Evolutionary conservation across 2,888 invertebrate species (phyloP).

Genomic region (Lithosia quadra): DNA sequence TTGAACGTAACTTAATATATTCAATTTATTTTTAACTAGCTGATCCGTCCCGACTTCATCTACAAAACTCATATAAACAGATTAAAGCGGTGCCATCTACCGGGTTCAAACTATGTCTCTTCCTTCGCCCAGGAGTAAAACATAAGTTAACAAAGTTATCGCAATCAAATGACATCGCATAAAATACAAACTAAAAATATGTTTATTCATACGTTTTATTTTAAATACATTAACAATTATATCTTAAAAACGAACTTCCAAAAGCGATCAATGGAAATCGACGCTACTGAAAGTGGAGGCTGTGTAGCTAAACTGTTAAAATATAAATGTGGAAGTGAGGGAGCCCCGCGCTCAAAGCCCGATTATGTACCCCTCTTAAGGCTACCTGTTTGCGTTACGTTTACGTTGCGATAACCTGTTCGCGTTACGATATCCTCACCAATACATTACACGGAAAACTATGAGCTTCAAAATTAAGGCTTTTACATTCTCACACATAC

Average conservation of each 20-base stretch:
- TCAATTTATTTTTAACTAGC: neutral
- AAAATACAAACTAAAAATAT: too few species aligned
- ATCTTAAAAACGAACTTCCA: neutral
- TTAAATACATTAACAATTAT: neutral
- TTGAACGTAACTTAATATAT: too few species aligned
- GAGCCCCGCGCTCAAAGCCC: slow-evolving; percentile 1
- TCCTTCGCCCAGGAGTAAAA: neutral
- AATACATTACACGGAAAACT: neutral
- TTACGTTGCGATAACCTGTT: too few species aligned
- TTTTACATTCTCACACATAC: neutral
- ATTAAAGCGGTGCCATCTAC: neutral
- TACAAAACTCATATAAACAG: neutral
- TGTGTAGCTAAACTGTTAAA: slow-evolving; percentile 1
- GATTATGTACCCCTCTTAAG: slow-evolving; percentile 12
- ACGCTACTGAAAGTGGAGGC: neutral
- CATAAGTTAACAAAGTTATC: neutral
- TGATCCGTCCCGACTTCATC: neutral
- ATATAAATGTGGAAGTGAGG: slow-evolving; percentile 12
- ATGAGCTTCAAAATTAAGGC: neutral
- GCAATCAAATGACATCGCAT: neutral
- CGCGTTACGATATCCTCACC: neutral
- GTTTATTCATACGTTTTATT: neutral
- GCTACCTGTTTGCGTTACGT: slow-evolving; percentile 26
- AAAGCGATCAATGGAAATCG: neutral
- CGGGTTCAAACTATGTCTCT: neutral